Base-by-base conservation (phyloP, 2,888 invertebrate species). In the Scaptomyza tumidula region DNA sequence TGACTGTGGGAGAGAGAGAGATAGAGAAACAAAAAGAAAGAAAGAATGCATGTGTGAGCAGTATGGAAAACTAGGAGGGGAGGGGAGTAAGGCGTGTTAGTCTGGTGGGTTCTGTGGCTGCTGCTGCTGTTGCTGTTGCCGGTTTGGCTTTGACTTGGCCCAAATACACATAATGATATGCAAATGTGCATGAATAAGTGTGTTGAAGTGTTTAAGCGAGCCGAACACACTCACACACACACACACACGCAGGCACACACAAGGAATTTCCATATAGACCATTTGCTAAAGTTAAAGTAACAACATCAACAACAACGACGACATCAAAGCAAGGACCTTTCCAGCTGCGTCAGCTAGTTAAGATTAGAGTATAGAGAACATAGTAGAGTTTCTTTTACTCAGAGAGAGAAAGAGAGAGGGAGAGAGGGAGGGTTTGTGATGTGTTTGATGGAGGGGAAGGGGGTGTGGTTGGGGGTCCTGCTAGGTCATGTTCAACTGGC, bases 121-220 rank as follows among this genome's bases (percentile, higher is more conserved):
- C 50, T 45, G 48, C 19, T 19, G 50, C 31, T 54, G 70, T 48
- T 45, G 48, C 19, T 19, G 19, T 41, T 57, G 54, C 46, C 62
- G 69, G 19, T 60, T 60, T 49, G 63, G 43, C 50, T 31, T 73
- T 63, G 65, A 49, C 67, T 52, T 75, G 66, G 64, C 79, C 67
- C 76, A 78, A 71, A 71, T 68, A 72, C 69, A 67, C 79, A 71
- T 88, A 85, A 85, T 88, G 77, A 85, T 86, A 85, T 85, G 85
- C 85, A 88, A 85, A 85, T 85, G 88, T 86, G 75, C 68, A 84
- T 71, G 84, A 88, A 86, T 76, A 86, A 86, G 72, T 79, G 67
- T 81, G 86, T 66, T 73, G 80, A 80, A 86, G 76, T 80, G 78
- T 74, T 67, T 70, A 66, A 58, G 65, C 56, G 24, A 61, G 14